Evolutionary conservation across 2,113 vertebrate genomes (phyloP).

Genomic region (Anarhynchus alexandrinus): DNA sequence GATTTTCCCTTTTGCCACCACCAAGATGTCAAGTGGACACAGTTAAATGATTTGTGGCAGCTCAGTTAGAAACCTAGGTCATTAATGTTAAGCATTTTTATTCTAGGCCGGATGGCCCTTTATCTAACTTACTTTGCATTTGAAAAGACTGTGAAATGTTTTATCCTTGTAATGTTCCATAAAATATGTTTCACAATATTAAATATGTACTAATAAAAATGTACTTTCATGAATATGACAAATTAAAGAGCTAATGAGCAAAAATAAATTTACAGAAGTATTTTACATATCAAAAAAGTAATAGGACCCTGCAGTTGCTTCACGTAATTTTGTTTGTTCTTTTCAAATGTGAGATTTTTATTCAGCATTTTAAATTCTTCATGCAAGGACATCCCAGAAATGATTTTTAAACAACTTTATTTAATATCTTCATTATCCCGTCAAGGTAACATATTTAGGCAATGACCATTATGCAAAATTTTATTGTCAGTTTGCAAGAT

Average conservation of each 20-base stretch:
- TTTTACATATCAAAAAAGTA: conserved; percentile 58
- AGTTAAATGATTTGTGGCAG: background rate
- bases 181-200: background rate
- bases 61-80: background rate
- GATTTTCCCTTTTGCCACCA: background rate
- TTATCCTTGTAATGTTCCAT: background rate
- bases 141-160: background rate
- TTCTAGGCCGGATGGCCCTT: background rate
- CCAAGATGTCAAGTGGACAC: background rate
- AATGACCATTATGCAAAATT: background rate
- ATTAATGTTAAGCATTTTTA: background rate
- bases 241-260: conserved; percentile 33
- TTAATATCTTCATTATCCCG: background rate
- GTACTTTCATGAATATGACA: background rate
- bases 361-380: background rate
- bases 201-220: background rate
- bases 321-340: conserved; percentile 20
- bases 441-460: background rate
- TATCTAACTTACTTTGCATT: background rate
- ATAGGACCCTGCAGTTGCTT: background rate
- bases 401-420: background rate
- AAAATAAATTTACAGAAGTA: conserved; percentile 20
- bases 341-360: conserved; percentile 14
- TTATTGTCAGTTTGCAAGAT: background rate
- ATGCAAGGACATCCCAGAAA: background rate